A percentile compares a stretch with the other conserved stretches of the same genome.
These are phyloP conservation scores for Leptoclinus maculatus DNA, from an alignment of 2,797 vertebrate species.

Conservation along the genomic window DNA sequence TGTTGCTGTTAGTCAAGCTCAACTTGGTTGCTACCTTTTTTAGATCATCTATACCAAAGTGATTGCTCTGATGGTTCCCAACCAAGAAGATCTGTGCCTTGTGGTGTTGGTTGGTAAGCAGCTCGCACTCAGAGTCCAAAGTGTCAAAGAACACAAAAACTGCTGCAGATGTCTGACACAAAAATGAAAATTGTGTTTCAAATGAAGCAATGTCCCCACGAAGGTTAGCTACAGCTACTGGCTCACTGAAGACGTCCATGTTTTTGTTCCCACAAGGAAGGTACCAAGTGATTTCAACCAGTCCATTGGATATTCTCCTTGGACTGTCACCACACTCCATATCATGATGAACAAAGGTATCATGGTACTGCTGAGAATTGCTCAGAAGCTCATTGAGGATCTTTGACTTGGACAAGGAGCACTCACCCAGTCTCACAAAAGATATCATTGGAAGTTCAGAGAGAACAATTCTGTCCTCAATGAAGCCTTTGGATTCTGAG, in stretches of 20 bases:
- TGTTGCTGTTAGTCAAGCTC: constrained; percentile 45
- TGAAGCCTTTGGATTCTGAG: constrained; percentile 70
- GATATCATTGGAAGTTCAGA: constrained; percentile 74
- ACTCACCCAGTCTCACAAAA: constrained; percentile 77
- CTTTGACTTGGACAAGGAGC: constrained; percentile 85
- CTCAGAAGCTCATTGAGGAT: constrained; percentile 85
- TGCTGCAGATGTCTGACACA: constrained; percentile 83
- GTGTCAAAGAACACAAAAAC: constrained; percentile 86
- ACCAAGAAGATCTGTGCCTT: constrained; percentile 70
- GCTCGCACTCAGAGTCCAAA: constrained; percentile 54
- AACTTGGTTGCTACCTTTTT: constrained; percentile 33
- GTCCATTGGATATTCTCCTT: constrained; percentile 78
- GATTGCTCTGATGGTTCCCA: constrained; percentile 43
- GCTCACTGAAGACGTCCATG: constrained; percentile 83
- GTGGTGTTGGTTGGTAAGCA: constrained; percentile 45
- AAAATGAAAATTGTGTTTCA: constrained; percentile 82
- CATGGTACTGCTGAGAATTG: constrained; percentile 76
- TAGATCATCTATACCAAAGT: not conserved
- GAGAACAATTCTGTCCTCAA: constrained; percentile 79
- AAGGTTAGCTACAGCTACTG: constrained; percentile 85
- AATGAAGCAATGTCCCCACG: constrained; percentile 80
- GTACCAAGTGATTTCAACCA: constrained; percentile 87
- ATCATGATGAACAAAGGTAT: constrained; percentile 79
- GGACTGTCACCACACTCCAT: constrained; percentile 75
- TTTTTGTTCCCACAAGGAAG: constrained; percentile 83